These are phyloP conservation scores for Notothenia coriiceps DNA, from an alignment of 2,113 vertebrate genomes.

Conservation along the genomic window DNA sequence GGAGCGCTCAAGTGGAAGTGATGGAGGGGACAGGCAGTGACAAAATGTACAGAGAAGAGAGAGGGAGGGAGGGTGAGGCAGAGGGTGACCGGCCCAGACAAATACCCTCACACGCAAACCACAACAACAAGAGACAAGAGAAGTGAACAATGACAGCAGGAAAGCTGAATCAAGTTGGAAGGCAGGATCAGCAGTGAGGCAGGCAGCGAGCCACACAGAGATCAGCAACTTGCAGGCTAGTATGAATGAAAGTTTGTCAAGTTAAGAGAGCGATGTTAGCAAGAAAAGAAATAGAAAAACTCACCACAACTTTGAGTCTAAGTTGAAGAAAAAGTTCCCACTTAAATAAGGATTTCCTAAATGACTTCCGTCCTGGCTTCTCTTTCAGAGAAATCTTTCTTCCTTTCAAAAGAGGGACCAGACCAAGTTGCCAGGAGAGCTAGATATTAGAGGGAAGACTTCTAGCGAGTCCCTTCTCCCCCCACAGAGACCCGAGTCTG, in stretches of 20 bases:
- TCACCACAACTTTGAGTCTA: slow-evolving; percentile 66
- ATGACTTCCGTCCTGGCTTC: slow-evolving; percentile 26
- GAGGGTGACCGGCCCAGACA: slow-evolving; percentile 71
- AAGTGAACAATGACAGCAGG: slow-evolving; percentile 68
- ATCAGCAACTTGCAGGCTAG: slow-evolving; percentile 2
- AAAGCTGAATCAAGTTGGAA: slow-evolving; percentile 45
- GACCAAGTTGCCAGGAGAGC: slow-evolving; percentile 72
- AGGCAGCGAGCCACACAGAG: slow-evolving; percentile 3
- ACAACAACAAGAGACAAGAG: slow-evolving; percentile 71
- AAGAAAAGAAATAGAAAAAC: slow-evolving; percentile 55
- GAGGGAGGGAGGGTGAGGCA: slow-evolving; percentile 53
- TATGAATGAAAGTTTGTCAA: slow-evolving; percentile 22
- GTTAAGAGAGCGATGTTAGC: not conserved
- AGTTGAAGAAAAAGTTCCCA: slow-evolving; percentile 42
- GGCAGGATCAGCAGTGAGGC: slow-evolving; percentile 18
- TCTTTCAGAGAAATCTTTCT: slow-evolving; percentile 53
- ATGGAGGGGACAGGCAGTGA: slow-evolving; percentile 79
- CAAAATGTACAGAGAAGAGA: slow-evolving; percentile 76
- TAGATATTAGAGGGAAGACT: slow-evolving; percentile 73
- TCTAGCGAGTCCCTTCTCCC: slow-evolving; percentile 69
- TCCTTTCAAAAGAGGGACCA: slow-evolving; percentile 44
- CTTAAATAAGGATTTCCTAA: slow-evolving; percentile 28
- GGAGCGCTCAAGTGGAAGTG: slow-evolving; percentile 82
- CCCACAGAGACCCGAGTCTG: slow-evolving; percentile 67
- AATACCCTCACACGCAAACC: slow-evolving; percentile 80